Conservation (phyloP, 2,113 vertebrate species). For the Poecile atricapillus region DNA sequence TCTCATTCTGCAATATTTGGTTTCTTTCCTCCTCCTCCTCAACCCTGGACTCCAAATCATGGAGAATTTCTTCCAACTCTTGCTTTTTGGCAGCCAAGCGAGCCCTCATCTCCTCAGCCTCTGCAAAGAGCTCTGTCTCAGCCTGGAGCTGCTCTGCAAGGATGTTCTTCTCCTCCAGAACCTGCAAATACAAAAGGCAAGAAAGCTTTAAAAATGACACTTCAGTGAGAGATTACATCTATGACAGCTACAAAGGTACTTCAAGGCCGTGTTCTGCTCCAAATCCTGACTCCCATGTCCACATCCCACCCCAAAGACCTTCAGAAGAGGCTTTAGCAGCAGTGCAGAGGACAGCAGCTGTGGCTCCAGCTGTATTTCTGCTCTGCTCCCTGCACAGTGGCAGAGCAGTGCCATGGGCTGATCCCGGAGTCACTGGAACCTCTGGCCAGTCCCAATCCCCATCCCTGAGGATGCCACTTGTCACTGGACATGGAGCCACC, state of each 20-base stretch:
- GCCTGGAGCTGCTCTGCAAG: slow-evolving; percentile 96
- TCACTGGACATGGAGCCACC: too few relatives aligned
- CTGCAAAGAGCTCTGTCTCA: slow-evolving; percentile 95
- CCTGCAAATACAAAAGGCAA: slow-evolving; percentile 61
- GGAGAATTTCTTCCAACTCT: slow-evolving; percentile 95
- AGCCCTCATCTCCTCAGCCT: slow-evolving; percentile 97
- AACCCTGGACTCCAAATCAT: slow-evolving; percentile 94
- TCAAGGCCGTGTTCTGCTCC: background rate
- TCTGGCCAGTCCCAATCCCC: background rate
- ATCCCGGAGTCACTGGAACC: background rate
- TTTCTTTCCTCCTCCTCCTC: slow-evolving; percentile 98
- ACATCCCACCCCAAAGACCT: background rate
- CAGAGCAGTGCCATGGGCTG: background rate
- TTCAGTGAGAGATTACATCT: background rate
- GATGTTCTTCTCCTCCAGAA: slow-evolving; percentile 96
- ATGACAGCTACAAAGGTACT: background rate
- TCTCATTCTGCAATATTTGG: slow-evolving; percentile 93
- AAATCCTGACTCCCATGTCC: background rate
- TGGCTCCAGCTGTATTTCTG: background rate
- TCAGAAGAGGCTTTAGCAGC: background rate
- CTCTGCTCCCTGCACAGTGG: background rate
- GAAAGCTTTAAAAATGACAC: background rate
- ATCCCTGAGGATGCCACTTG: background rate
- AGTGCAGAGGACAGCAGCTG: background rate
- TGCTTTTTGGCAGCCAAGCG: slow-evolving; percentile 94